These are phyloP conservation scores for Ormyrus rosae DNA, from an alignment of 2,888 invertebrate genomes.

Conservation along the genomic window DNA sequence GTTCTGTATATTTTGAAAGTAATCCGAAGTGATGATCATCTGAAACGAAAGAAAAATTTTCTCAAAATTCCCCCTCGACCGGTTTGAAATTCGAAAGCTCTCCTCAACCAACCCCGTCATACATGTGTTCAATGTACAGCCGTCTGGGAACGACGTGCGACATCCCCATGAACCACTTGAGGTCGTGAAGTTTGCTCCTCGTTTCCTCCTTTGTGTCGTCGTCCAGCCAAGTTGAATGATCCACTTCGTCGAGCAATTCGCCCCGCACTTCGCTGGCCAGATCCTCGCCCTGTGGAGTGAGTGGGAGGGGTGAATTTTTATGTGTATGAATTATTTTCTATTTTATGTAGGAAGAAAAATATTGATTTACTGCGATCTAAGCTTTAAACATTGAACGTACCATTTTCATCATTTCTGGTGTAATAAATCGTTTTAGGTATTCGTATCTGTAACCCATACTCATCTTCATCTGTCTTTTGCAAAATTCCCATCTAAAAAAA, in stretches of 20 bases:
- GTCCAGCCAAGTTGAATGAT: constrained; percentile 54
- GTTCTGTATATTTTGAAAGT: constrained; percentile 50
- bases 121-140: constrained; percentile 42
- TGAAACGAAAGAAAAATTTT: constrained; percentile 29
- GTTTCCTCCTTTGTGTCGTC: constrained; percentile 39
- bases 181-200: constrained; percentile 50
- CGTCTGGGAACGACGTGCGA: constrained; percentile 49
- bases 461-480: constrained; percentile 41
- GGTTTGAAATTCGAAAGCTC: constrained; percentile 9
- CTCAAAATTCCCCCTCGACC: background rate
- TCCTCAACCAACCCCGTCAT: constrained; percentile 42
- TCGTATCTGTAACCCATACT: constrained; percentile 51
- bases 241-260: constrained; percentile 50
- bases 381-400: too few relatives aligned
- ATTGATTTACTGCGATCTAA: too few relatives aligned
- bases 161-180: constrained; percentile 47
- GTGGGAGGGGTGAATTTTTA: too few relatives aligned
- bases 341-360: too few relatives aligned
- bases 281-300: constrained; percentile 34
- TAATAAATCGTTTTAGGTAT: constrained; percentile 33
- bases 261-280: constrained; percentile 52
- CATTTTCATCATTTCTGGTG: background rate
- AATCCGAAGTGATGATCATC: constrained; percentile 51
- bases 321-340: too few relatives aligned
- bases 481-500: constrained; percentile 54